Percentiles rank a stretch among this genome's conserved stretches.
Conservation (phyloP, 2,888 invertebrate genomes). For the Caenorhabditis zanzibari region DNA sequence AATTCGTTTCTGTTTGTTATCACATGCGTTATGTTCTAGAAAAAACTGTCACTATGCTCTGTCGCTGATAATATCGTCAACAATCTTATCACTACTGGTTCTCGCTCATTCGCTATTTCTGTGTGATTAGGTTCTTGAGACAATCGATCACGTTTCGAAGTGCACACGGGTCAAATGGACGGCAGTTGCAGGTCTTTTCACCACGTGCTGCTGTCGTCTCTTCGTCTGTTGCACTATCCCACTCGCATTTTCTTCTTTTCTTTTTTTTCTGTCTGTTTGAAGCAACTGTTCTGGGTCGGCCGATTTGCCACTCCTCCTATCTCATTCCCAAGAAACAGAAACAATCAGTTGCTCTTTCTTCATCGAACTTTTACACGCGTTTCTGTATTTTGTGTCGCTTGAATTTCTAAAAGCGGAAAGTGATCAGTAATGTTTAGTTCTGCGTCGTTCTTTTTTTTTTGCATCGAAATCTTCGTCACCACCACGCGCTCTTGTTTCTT, state of each 20-base stretch:
- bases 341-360: slow-evolving; percentile 41
- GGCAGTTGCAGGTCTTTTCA: slow-evolving; percentile 48
- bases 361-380: slow-evolving; percentile 11
- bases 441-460: slow-evolving; percentile 5
- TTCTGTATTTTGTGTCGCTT: slow-evolving; percentile 2
- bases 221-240: slow-evolving; percentile 17
- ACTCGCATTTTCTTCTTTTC: slow-evolving; percentile 34
- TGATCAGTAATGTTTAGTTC: slow-evolving; percentile 54
- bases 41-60: not conserved
- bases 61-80: slow-evolving; percentile 3
- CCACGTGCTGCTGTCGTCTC: slow-evolving; percentile 56
- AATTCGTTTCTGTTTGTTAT: slow-evolving; percentile 8
- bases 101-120: slow-evolving; percentile 25
- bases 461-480: slow-evolving; percentile 15
- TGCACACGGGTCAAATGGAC: slow-evolving; percentile 61
- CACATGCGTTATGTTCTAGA: not conserved
- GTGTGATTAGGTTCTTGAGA: slow-evolving; percentile 27
- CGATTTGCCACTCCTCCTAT: slow-evolving; percentile 54
- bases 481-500: slow-evolving; percentile 29
- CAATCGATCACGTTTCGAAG: slow-evolving; percentile 50
- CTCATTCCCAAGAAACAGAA: slow-evolving; percentile 40
- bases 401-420: slow-evolving; percentile 30
- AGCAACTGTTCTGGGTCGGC: slow-evolving; percentile 52
- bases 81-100: slow-evolving; percentile 14
- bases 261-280: slow-evolving; percentile 37